phyloP scores from a whole-genome alignment of 2,888 invertebrate species.

The Troilus luridus region DNA sequence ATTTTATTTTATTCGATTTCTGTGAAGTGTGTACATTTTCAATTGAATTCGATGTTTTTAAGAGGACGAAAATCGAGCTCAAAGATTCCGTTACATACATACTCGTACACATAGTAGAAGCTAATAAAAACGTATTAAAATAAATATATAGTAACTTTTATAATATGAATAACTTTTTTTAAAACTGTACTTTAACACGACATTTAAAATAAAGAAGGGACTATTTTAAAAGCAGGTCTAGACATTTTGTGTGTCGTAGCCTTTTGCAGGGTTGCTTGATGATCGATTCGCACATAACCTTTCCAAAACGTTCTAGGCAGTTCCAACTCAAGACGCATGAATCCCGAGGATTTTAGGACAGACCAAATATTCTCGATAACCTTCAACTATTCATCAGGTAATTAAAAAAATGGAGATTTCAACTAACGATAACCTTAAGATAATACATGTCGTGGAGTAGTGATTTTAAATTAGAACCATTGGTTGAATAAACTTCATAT shows the following conservation, averaged over 20 bases:
- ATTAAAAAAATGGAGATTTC: neutral
- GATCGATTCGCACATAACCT: slow-evolving; percentile 9
- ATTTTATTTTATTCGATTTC: no score
- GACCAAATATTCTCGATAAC: neutral
- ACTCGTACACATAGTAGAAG: no score
- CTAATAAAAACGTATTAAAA: no score
- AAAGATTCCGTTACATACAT: no score
- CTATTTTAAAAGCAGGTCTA: neutral
- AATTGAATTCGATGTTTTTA: no score
- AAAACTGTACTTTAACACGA: neutral
- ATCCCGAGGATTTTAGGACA: neutral
- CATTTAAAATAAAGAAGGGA: neutral
- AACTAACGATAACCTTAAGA: neutral
- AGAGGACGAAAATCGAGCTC: no score
- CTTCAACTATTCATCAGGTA: neutral
- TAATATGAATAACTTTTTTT: no score
- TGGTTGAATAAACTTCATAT: neutral
- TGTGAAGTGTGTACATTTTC: no score
- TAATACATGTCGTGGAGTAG: neutral
- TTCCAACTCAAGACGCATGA: neutral
- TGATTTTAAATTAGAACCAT: neutral
- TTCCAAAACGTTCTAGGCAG: neutral
- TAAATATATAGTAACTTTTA: no score
- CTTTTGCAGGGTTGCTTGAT: neutral
- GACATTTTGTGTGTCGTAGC: neutral